Base-by-base conservation (phyloP, 2,888 invertebrate species). In the Cephus spinipes region DNA sequence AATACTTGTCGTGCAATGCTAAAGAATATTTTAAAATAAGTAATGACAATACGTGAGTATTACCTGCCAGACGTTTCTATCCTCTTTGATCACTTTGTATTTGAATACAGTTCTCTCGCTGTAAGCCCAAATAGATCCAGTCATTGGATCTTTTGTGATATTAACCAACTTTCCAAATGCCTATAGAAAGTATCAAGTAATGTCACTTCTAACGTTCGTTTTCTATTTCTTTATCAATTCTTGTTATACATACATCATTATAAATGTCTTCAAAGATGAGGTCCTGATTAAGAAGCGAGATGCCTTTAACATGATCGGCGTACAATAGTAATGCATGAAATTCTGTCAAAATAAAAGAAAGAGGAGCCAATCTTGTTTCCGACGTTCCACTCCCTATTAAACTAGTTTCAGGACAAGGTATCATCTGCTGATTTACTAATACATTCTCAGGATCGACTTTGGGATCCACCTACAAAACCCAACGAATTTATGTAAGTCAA, bases 261-360 rank as follows among this genome's bases (percentile, higher is more conserved):
- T 95, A 96, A 80, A 94, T 93, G 85, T 98, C 98, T 92, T 98
- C 97, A 90, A 96, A 97, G 31, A 98, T 95, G 12, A 96, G 91
- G 88, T 97, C 96, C 85, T 97, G 95, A 92, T 97, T 98, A 12
- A 98, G 92, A 6, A 97, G 92, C 79, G 97, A 98, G 68, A 98
- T 93, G 0, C 96, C 97, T 90, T 96, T 96, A 1, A 98, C 94
- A 81, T 95, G 95, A 90, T 98, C 96, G 0, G 94, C 92, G 90
- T 96, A 98, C 83, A 98, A 94, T 15, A 98, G 92, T 3, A 98
- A 91, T 0, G 96, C 95, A 91, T 99, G 98, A 92, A 98, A 98
- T 91, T 98, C 96, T 0, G 98, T 98, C 76, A 98, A 92, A 2
- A 97, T 95, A 87, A 98, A 95, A 0, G 96, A 94, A 69, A 96